Evolutionary conservation across 2,113 vertebrate genomes (phyloP).

Genomic region (Cyprinodon tularosa): DNA sequence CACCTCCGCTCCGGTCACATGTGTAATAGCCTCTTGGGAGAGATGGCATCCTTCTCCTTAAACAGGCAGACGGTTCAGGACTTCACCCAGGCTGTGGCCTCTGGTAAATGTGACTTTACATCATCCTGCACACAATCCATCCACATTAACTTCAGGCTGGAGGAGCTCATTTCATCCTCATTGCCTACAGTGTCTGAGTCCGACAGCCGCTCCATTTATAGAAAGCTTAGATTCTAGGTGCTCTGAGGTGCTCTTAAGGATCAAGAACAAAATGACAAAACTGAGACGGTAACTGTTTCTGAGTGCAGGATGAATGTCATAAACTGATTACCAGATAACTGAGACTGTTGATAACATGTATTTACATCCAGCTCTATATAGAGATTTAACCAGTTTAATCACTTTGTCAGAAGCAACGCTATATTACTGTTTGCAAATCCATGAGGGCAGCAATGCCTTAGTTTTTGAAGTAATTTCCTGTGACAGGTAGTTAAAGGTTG

Average conservation of each 20-base stretch:
- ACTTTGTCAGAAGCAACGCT: neutral
- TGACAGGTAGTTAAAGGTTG: no score
- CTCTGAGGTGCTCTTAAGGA: slow-evolving; percentile 29
- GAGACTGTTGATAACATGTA: neutral
- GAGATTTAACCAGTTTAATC: neutral
- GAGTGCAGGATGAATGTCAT: slow-evolving; percentile 56
- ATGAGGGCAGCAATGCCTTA: no score
- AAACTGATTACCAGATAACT: slow-evolving; percentile 41
- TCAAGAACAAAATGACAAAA: slow-evolving; percentile 46
- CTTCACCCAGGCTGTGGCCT: slow-evolving; percentile 34
- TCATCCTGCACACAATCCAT: slow-evolving; percentile 65
- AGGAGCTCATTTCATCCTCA: slow-evolving; percentile 64
- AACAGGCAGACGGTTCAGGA: slow-evolving; percentile 47
- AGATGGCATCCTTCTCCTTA: slow-evolving; percentile 40
- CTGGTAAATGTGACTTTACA: slow-evolving; percentile 57
- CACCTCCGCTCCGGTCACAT: slow-evolving; percentile 45
- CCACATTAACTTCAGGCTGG: slow-evolving; percentile 67
- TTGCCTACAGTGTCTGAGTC: slow-evolving; percentile 34
- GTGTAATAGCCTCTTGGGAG: slow-evolving; percentile 45
- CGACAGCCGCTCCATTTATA: slow-evolving; percentile 60
- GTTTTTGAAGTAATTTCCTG: no score
- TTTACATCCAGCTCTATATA: neutral
- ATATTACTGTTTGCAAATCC: no score
- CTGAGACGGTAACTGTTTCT: slow-evolving; percentile 56
- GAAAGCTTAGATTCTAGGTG: slow-evolving; percentile 40